These are phyloP conservation scores for Lutjanus campechanus DNA, from an alignment of 2,797 vertebrate species.

Conservation along the genomic window DNA sequence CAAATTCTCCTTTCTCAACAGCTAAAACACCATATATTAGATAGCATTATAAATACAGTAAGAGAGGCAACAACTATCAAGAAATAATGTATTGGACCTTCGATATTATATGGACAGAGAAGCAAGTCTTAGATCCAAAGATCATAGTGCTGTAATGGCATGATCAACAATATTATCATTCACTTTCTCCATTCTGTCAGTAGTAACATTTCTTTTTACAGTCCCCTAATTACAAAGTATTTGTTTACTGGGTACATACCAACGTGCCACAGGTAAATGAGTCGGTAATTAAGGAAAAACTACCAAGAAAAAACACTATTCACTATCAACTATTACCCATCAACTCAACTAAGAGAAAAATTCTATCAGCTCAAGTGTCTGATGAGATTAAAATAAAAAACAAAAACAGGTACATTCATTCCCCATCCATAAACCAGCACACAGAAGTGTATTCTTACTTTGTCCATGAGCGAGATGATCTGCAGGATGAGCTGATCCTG, in stretches of 20 bases:
- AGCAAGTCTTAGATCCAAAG: not conserved
- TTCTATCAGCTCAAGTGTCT: not conserved
- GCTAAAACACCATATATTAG: conserved; percentile 72
- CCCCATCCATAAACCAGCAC: not conserved
- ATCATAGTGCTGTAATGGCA: not conserved
- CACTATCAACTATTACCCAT: no score
- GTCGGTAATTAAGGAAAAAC: no score
- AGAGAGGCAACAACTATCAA: not conserved
- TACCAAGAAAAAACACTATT: no score
- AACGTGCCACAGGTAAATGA: no score
- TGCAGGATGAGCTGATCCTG: conserved; percentile 99
- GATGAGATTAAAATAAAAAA: not conserved
- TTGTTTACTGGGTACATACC: no score
- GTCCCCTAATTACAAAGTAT: no score
- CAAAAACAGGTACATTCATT: no score
- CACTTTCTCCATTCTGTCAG: not conserved
- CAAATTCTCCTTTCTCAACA: conserved; percentile 96
- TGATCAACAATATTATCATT: not conserved
- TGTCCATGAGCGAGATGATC: conserved; percentile 99
- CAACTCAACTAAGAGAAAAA: not conserved
- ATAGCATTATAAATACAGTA: not conserved
- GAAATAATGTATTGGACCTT: not conserved
- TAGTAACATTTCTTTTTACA: no score
- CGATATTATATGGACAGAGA: not conserved
- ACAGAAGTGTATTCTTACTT: conserved; percentile 79